phyloP scores from a whole-genome alignment of 92 coral and sea anemone species.

The Metridium senile region DNA sequence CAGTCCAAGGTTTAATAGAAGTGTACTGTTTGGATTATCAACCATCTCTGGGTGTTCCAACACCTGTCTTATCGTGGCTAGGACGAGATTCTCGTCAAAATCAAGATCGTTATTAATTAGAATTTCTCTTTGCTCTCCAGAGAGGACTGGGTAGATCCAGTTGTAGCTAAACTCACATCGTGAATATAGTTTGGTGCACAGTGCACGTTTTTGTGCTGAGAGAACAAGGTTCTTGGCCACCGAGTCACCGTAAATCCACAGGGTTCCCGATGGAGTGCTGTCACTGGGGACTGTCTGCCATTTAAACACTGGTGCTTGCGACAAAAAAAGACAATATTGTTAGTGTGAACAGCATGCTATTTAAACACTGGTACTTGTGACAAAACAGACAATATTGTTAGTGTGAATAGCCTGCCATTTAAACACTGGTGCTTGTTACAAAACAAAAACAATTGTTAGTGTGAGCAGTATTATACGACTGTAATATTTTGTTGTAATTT shows the following conservation, averaged over 20 bases:
- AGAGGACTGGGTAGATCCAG: conserved; percentile 77
- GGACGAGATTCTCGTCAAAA: conserved; percentile 57
- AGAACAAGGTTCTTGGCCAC: conserved; percentile 52
- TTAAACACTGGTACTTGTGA: conserved; percentile 11
- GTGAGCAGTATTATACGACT: background rate
- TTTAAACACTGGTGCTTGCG: conserved; percentile 8
- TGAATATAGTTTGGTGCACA: conserved; percentile 56
- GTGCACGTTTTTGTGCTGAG: conserved; percentile 41
- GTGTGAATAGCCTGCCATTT: background rate
- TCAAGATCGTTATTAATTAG: conserved; percentile 56
- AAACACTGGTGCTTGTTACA: conserved; percentile 14
- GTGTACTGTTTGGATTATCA: conserved; percentile 39
- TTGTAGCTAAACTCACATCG: conserved; percentile 68
- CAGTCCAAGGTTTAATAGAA: conserved; percentile 59
- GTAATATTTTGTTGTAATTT: no score
- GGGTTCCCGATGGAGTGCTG: conserved; percentile 40
- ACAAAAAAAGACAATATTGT: no score
- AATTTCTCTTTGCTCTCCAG: conserved; percentile 27
- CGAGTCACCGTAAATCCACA: conserved; percentile 87
- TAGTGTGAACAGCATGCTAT: conserved; percentile 11
- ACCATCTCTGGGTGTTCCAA: conserved; percentile 54
- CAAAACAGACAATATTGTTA: background rate
- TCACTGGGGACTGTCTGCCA: conserved; percentile 1
- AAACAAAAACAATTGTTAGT: no score
- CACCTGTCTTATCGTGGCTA: conserved; percentile 48